Percentiles rank a stretch among this genome's conserved stretches.
phyloP scores from a whole-genome alignment of 2,113 vertebrate genomes.

The Microcebus jonahi region DNA sequence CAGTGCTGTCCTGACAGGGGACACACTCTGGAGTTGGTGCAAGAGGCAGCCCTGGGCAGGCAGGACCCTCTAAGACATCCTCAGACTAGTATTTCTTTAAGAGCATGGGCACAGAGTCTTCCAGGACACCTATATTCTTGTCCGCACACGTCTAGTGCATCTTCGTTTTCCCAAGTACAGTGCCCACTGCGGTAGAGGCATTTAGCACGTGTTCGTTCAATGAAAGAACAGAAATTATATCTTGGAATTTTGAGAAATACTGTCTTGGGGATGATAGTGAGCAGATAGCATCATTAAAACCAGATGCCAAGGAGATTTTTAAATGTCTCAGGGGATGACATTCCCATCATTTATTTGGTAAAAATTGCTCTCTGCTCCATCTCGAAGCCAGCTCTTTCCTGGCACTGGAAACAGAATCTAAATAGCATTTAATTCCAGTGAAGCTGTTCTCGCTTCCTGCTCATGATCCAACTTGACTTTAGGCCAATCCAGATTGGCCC shows the following conservation, averaged over 20 bases:
- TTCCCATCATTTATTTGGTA: constrained; percentile 55
- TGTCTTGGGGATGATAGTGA: constrained; percentile 46
- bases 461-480: constrained; percentile 49
- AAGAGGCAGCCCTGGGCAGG: neutral
- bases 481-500: neutral
- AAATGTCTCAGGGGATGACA: constrained; percentile 45
- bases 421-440: constrained; percentile 55
- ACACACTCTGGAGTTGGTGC: neutral
- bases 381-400: constrained; percentile 61
- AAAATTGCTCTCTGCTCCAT: neutral
- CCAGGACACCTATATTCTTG: accelerated
- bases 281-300: constrained; percentile 58
- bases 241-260: constrained; percentile 47
- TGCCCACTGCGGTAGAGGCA: neutral
- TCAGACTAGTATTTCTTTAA: neutral
- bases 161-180: neutral
- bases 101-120: neutral
- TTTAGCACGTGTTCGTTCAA: constrained; percentile 11
- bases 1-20: accelerated
- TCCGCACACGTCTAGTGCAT: accelerated
- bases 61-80: neutral
- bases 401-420: constrained; percentile 31
- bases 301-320: constrained; percentile 61
- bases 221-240: constrained; percentile 11
- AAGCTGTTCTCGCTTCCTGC: constrained; percentile 25